Conservation (phyloP, 2,113 vertebrate species). For the Sylvietta virens region DNA sequence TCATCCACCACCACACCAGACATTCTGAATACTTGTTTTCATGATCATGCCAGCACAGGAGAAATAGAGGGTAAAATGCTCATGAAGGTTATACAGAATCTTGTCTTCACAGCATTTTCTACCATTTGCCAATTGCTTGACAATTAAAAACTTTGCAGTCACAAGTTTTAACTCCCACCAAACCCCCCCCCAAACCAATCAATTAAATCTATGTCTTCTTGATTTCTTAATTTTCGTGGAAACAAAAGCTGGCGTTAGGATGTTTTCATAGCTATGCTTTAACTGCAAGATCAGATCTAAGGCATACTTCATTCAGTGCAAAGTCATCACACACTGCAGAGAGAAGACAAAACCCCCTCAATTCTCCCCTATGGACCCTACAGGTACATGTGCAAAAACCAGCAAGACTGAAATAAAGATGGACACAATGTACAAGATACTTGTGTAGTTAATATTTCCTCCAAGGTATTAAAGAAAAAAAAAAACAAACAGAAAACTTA, state of each 20-base stretch:
- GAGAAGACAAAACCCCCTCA: not conserved
- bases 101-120: not conserved
- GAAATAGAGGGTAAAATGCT: not conserved
- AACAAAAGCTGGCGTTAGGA: not conserved
- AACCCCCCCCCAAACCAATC: fast-evolving
- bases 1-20: not conserved
- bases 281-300: not conserved
- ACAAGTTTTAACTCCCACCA: not conserved
- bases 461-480: not conserved
- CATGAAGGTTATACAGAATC: not conserved
- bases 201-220: not conserved
- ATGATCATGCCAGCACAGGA: not conserved
- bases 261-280: not conserved
- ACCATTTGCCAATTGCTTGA: not conserved
- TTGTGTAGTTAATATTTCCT: not conserved
- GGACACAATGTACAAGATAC: not conserved
- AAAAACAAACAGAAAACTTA: not conserved
- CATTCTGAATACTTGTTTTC: not conserved
- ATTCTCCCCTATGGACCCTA: not conserved
- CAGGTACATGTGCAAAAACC: conserved; percentile 42
- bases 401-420: conserved; percentile 52
- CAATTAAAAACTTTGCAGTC: not conserved
- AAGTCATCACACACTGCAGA: not conserved
- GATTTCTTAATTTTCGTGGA: not conserved
- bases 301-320: not conserved